phyloP scores from a whole-genome alignment of 2,888 invertebrate genomes.

The Heliconius sara region DNA sequence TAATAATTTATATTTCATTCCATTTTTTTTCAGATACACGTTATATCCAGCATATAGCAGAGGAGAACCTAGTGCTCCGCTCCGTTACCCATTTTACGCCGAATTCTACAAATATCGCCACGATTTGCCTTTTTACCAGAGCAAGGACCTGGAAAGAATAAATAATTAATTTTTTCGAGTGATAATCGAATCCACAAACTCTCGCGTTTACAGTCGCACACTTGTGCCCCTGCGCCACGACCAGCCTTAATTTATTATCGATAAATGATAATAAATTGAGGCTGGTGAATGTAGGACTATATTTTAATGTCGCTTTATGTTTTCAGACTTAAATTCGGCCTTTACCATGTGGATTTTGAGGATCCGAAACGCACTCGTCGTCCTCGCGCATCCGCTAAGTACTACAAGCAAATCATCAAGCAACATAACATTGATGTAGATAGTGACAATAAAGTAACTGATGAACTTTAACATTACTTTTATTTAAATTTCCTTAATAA shows the following conservation, averaged over 20 bases:
- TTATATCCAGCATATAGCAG: too few relatives aligned
- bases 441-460: not conserved
- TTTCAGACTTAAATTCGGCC: constrained; percentile 62
- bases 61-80: too few relatives aligned
- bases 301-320: constrained; percentile 28
- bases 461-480: constrained; percentile 7
- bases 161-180: not conserved
- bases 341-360: constrained; percentile 44
- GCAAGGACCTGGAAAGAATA: not conserved
- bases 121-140: constrained; percentile 1
- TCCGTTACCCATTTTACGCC: too few relatives aligned
- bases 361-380: constrained; percentile 65
- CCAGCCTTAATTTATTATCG: too few relatives aligned
- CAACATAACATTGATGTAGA: constrained; percentile 39
- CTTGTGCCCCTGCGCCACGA: not conserved
- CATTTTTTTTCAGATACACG: not conserved
- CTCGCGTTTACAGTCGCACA: not conserved
- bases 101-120: too few relatives aligned
- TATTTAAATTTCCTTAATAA: too few relatives aligned
- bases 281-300: not conserved
- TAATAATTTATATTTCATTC: constrained; percentile 60
- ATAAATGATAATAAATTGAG: too few relatives aligned
- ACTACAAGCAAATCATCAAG: constrained; percentile 53
- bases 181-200: not conserved
- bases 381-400: constrained; percentile 36